Percentiles rank a stretch among this genome's conserved stretches.
phyloP scores from a whole-genome alignment of 2,797 vertebrate genomes.

The Acanthurus leucopareius region DNA sequence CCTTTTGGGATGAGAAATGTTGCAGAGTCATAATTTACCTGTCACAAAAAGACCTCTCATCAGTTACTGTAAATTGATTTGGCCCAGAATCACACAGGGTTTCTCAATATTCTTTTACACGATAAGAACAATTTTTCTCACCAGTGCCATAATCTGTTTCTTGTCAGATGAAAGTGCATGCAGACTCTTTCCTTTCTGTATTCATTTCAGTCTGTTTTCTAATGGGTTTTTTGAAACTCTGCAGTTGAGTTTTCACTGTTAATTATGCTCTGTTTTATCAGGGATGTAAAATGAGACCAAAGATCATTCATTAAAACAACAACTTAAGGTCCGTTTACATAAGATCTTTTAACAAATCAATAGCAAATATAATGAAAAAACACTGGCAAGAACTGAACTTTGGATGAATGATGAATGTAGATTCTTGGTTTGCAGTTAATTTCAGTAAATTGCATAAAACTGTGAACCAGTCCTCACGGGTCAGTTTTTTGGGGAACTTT shows the following conservation, averaged over 20 bases:
- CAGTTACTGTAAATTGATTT: slow-evolving; percentile 58
- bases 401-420: no score
- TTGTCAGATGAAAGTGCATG: slow-evolving; percentile 40
- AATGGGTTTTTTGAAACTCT: slow-evolving; percentile 20
- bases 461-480: neutral
- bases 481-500: neutral
- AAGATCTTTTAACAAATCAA: neutral
- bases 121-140: slow-evolving; percentile 45
- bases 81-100: slow-evolving; percentile 41
- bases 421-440: neutral
- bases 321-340: no score
- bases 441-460: neutral
- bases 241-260: neutral
- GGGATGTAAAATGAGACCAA: neutral
- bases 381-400: no score
- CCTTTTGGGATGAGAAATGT: slow-evolving; percentile 50
- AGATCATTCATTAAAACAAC: neutral
- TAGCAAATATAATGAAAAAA: neutral
- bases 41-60: slow-evolving; percentile 51
- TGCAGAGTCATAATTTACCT: slow-evolving; percentile 57
- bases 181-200: slow-evolving; percentile 14
- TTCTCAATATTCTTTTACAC: slow-evolving; percentile 42
- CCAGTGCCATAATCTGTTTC: slow-evolving; percentile 19
- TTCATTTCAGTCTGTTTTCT: slow-evolving; percentile 23
- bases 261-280: neutral